These are phyloP conservation scores for Zeugodacus cucurbitae DNA, from an alignment of 1,140 invertebrate genomes.

Conservation along the genomic window DNA sequence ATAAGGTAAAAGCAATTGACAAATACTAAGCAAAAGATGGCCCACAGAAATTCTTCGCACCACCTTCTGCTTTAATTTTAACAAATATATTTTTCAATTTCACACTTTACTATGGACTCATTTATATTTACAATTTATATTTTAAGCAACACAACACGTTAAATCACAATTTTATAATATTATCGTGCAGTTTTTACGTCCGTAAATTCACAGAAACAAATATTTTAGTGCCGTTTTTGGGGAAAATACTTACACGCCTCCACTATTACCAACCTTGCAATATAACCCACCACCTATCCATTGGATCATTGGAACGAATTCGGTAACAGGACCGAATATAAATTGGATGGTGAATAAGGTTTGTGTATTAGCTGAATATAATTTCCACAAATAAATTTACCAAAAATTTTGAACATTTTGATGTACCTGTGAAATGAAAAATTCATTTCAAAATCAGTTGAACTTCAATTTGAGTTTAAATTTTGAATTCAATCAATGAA, in stretches of 20 bases:
- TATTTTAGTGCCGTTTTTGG: constrained; percentile 10
- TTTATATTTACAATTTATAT: neutral
- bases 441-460: too few relatives aligned
- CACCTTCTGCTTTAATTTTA: neutral
- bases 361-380: neutral
- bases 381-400: neutral
- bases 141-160: neutral
- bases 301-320: constrained; percentile 20
- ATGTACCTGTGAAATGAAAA: neutral
- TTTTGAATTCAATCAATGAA: too few relatives aligned
- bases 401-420: neutral
- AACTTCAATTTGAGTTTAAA: too few relatives aligned
- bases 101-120: neutral
- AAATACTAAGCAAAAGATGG: neutral
- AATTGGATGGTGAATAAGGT: neutral
- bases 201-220: neutral
- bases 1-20: constrained; percentile 2
- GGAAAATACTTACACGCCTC: constrained; percentile 3
- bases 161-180: neutral
- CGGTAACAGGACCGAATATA: neutral
- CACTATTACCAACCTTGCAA: neutral
- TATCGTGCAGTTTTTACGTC: neutral
- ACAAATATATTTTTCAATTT: neutral
- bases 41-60: neutral
- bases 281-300: neutral